These are phyloP conservation scores for Neotragus pygmaeus DNA, from an alignment of 2,113 vertebrate genomes.

Conservation along the genomic window DNA sequence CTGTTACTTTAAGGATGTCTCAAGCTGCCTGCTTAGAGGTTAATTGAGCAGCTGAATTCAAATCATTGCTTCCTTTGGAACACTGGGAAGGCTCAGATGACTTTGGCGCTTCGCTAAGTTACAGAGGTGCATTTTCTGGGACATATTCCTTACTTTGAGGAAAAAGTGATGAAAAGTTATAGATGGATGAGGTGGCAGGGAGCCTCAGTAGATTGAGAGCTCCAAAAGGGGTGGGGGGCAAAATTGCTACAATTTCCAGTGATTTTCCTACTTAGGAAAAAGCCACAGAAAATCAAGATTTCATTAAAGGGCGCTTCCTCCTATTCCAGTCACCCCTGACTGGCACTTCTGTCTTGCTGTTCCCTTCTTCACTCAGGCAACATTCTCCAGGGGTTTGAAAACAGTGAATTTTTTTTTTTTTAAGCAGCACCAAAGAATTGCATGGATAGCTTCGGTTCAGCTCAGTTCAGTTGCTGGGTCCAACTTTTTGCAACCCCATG, in stretches of 20 bases:
- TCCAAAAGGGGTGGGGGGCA: too few species aligned
- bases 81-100: neutral
- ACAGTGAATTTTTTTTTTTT: too few species aligned
- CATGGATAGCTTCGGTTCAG: too few species aligned
- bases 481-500: neutral
- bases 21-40: neutral
- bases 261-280: too few species aligned
- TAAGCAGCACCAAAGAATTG: too few species aligned
- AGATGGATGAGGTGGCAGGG: neutral
- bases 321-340: too few species aligned
- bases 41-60: neutral
- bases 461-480: neutral
- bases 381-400: too few species aligned
- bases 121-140: neutral
- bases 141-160: neutral
- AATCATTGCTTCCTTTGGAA: neutral
- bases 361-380: too few species aligned
- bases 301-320: too few species aligned
- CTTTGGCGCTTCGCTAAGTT: neutral
- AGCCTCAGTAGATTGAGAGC: neutral
- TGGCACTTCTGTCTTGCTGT: too few species aligned
- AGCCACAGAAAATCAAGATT: too few species aligned
- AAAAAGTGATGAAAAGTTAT: neutral
- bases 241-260: too few species aligned
- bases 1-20: neutral